These are phyloP conservation scores for Lepidothrix coronata DNA, from an alignment of 2,113 vertebrate species.

Conservation along the genomic window DNA sequence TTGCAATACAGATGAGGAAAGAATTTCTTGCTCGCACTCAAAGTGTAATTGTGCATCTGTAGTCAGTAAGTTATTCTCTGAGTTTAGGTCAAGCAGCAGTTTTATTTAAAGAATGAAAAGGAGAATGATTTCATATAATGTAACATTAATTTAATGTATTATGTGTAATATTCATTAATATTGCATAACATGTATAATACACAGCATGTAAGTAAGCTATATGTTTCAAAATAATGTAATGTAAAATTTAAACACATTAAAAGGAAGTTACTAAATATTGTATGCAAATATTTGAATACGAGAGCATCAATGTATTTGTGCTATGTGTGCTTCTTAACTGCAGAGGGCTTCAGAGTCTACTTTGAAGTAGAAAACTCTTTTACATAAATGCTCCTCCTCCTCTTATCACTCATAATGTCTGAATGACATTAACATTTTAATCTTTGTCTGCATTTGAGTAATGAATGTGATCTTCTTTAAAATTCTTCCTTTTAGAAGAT, in stretches of 20 bases:
- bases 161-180: background rate
- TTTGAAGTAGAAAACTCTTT: conserved; percentile 34
- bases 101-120: conserved; percentile 17
- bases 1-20: background rate
- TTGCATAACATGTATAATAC: background rate
- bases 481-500: background rate
- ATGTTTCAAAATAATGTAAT: background rate
- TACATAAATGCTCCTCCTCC: background rate
- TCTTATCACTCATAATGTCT: background rate
- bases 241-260: background rate
- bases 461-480: background rate
- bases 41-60: background rate
- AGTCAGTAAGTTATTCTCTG: background rate
- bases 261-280: background rate
- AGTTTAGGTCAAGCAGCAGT: background rate
- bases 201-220: background rate
- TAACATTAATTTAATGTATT: background rate
- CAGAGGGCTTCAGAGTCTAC: conserved; percentile 42
- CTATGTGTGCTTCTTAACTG: conserved; percentile 5
- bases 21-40: background rate
- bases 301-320: background rate
- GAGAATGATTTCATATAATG: conserved; percentile 17
- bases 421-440: conserved; percentile 30
- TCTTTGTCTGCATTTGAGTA: background rate
- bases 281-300: conserved; percentile 5